Percentiles rank a stretch among this genome's conserved stretches.
phyloP scores from a whole-genome alignment of 2,888 invertebrate genomes.

The Microplitis deprimator region DNA sequence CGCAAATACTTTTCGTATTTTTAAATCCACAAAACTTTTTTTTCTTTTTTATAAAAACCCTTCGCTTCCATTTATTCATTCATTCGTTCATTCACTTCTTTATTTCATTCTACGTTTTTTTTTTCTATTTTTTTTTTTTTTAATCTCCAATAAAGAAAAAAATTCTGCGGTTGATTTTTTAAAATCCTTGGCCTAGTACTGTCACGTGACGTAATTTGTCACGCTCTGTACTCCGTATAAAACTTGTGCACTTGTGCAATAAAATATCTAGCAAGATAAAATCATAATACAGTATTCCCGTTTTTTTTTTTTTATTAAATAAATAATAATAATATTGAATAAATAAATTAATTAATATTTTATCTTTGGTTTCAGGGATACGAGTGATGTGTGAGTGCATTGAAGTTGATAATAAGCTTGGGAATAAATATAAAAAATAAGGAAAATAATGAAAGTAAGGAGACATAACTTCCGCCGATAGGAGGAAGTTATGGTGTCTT shows the following conservation, averaged over 20 bases:
- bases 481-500: conserved; percentile 69
- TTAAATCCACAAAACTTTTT: background rate
- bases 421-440: background rate
- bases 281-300: background rate
- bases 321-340: background rate
- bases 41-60: background rate
- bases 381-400: conserved; percentile 22
- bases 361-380: conserved; percentile 3
- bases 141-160: background rate
- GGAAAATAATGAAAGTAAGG: conserved; percentile 46
- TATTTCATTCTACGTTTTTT: background rate
- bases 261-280: background rate
- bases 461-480: conserved; percentile 59
- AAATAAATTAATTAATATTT: background rate
- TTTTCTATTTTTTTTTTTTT: background rate
- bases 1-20: background rate
- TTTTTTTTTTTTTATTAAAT: background rate
- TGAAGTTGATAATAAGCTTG: background rate
- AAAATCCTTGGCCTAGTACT: conserved; percentile 1
- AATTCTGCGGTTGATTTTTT: background rate
- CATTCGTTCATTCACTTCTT: background rate
- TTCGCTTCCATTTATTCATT: background rate
- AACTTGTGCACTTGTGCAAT: background rate
- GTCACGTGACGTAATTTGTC: conserved; percentile 12
- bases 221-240: conserved; percentile 1